phyloP scores from a whole-genome alignment of 2,113 vertebrate species.

The Stomatorhinus ivindoensis region DNA sequence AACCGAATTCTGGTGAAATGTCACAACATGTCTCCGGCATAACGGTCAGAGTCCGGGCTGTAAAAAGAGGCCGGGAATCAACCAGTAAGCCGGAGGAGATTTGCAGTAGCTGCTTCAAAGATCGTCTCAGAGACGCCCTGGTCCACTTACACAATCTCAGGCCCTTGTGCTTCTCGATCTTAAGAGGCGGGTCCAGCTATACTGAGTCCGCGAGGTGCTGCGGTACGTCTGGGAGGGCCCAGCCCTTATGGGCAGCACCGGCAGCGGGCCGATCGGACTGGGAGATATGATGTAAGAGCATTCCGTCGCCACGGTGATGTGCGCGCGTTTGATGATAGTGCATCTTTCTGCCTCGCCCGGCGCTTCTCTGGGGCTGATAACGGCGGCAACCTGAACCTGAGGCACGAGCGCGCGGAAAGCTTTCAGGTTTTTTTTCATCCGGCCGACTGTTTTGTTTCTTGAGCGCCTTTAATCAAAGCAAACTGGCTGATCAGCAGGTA shows the following conservation, averaged over 20 bases:
- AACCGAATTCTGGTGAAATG: background rate
- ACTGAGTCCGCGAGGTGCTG: background rate
- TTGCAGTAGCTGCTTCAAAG: background rate
- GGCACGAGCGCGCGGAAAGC: background rate
- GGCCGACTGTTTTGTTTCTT: constrained; percentile 13
- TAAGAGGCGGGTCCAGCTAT: constrained; percentile 15
- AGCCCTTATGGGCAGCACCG: background rate
- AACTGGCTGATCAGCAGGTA: background rate
- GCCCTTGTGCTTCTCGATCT: constrained; percentile 13
- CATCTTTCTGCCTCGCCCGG: constrained; percentile 10
- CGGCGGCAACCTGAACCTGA: background rate
- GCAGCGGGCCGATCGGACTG: background rate
- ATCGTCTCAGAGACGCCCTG: background rate
- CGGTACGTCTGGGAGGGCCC: background rate
- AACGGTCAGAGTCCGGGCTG: background rate
- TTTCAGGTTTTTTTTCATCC: background rate
- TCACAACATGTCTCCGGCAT: background rate
- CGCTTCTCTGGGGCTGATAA: background rate
- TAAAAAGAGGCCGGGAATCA: background rate
- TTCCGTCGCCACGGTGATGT: constrained; percentile 17
- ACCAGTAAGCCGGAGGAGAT: background rate
- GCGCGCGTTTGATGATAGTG: constrained; percentile 16
- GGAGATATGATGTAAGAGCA: constrained; percentile 14
- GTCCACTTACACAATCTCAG: constrained; percentile 4
- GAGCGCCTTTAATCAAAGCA: constrained; percentile 9